These are phyloP conservation scores for Temnothorax nylanderi DNA, from an alignment of 1,140 invertebrate species.

Conservation along the genomic window DNA sequence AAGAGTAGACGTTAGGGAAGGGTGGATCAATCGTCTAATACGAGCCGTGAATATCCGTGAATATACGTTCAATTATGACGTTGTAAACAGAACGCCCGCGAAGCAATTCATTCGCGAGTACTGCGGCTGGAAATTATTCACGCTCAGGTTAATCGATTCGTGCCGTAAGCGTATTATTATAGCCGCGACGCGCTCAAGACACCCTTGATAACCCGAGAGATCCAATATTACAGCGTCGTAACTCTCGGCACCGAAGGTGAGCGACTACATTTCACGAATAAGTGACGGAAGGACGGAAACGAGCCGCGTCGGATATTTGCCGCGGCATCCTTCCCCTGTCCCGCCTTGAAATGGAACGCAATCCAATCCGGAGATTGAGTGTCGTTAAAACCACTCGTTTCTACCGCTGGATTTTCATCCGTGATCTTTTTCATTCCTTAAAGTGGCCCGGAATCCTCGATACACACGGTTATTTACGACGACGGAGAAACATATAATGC, in stretches of 20 bases:
- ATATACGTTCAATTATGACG: slow-evolving; percentile 10
- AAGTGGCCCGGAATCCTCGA: background rate
- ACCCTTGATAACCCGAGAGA: slow-evolving; percentile 20
- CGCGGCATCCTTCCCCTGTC: slow-evolving; percentile 43
- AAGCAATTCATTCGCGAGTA: background rate
- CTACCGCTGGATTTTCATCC: background rate
- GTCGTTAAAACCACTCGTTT: slow-evolving; percentile 62
- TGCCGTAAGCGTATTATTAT: slow-evolving; percentile 13
- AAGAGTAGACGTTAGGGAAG: slow-evolving; percentile 24
- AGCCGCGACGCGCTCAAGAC: slow-evolving; percentile 10
- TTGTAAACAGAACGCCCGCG: background rate
- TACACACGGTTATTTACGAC: slow-evolving; percentile 32
- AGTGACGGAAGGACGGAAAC: slow-evolving; percentile 54
- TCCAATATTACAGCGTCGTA: slow-evolving; percentile 57
- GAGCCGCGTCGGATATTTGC: slow-evolving; percentile 63
- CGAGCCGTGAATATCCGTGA: background rate
- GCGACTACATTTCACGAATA: slow-evolving; percentile 57
- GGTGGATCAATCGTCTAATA: slow-evolving; percentile 40
- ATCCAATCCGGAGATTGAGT: slow-evolving; percentile 67
- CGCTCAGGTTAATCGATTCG: slow-evolving; percentile 23
- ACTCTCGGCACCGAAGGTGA: slow-evolving; percentile 10
- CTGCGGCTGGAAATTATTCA: slow-evolving; percentile 2
- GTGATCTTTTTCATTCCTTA: slow-evolving; percentile 9
- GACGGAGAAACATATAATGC: slow-evolving; percentile 1
- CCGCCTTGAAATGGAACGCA: slow-evolving; percentile 43